Percentiles rank a stretch among this genome's conserved stretches.
Conservation (phyloP, 2,113 vertebrate genomes). For the Ictalurus punctatus region DNA sequence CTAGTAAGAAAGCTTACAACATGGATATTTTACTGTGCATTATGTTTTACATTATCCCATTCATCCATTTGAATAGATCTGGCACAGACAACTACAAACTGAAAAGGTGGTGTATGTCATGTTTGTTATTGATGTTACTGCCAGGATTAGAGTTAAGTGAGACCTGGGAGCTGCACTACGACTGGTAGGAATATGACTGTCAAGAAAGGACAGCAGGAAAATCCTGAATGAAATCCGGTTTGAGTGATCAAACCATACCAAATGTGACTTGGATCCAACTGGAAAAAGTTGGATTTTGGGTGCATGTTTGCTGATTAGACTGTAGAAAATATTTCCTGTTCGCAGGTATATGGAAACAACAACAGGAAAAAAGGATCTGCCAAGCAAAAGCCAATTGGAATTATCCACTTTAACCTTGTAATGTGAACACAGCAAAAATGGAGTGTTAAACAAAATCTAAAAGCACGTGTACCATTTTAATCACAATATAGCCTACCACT, state of each 20-base stretch:
- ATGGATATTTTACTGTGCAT: not conserved
- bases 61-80: not conserved
- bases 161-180: not conserved
- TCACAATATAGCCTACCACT: not conserved
- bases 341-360: not conserved
- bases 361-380: not conserved
- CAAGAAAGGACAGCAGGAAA: not conserved
- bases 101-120: not conserved
- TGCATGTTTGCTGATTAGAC: not conserved
- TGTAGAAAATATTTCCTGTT: not conserved
- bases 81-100: not conserved
- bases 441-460: conserved; percentile 37
- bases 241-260: not conserved
- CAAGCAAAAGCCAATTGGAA: not conserved
- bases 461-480: conserved; percentile 9
- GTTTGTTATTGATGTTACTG: not conserved
- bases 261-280: not conserved
- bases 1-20: not conserved
- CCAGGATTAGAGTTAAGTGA: not conserved
- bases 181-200: not conserved
- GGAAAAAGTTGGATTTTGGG: not conserved
- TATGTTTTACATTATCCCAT: not conserved
- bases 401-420: not conserved
- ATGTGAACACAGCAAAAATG: conserved; percentile 18
- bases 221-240: not conserved